A percentile compares a stretch with the other conserved stretches of the same genome.
Evolutionary conservation across 2,797 vertebrate species (phyloP).

Genomic region (Enteromius unitaeniatus): DNA sequence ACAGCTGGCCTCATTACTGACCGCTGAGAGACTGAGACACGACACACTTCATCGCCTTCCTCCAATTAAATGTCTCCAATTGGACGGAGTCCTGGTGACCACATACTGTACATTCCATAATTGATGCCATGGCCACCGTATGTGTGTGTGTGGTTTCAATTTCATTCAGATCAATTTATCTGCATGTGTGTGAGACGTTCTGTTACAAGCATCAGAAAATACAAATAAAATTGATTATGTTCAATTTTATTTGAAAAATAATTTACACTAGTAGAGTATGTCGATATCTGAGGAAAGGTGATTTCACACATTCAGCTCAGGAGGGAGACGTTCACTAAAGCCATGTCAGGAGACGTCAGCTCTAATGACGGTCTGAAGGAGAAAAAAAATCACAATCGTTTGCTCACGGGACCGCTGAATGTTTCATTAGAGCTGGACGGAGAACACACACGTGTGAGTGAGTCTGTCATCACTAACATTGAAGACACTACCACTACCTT

Average conservation of each 20-base stretch:
- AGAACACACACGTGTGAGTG: neutral
- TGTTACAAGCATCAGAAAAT: conserved; percentile 46
- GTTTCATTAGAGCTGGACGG: conserved; percentile 89
- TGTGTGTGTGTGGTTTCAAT: conserved; percentile 63
- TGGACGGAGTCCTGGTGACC: conserved; percentile 77
- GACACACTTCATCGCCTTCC: conserved; percentile 78
- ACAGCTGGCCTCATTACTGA: conserved; percentile 65
- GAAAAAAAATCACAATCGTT: conserved; percentile 90
- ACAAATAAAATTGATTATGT: too few relatives aligned
- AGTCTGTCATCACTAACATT: neutral
- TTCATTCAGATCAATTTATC: conserved; percentile 76
- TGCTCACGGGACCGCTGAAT: conserved; percentile 93
- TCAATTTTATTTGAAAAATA: too few relatives aligned
- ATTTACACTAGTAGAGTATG: too few relatives aligned
- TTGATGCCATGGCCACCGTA: conserved; percentile 67
- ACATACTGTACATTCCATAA: conserved; percentile 71
- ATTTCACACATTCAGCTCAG: neutral
- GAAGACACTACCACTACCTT: neutral
- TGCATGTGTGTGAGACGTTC: conserved; percentile 66
- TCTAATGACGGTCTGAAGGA: conserved; percentile 86
- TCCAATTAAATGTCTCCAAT: conserved; percentile 80
- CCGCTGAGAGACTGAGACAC: conserved; percentile 1
- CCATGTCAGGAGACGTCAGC: conserved; percentile 71
- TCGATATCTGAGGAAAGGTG: too few relatives aligned
- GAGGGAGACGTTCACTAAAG: conserved; percentile 37